Base-by-base conservation (phyloP, 2,113 vertebrate genomes). In the Thomomys bottae region DNA sequence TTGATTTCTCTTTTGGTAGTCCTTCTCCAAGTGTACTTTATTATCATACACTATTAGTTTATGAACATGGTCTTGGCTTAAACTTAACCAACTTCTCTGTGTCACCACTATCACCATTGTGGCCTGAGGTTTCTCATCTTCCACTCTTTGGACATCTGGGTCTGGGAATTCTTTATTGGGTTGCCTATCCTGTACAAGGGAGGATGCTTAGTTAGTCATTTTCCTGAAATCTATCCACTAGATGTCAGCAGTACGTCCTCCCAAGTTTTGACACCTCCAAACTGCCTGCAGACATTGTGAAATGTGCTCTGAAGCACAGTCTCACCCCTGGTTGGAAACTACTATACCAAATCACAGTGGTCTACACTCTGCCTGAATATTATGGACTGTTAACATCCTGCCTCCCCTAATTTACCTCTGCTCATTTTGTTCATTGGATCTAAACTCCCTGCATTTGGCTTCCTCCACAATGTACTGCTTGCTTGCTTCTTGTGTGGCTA, bases 181-280 rank as follows among this genome's bases (percentile, higher is more conserved):
- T 61, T 64, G 30, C 28, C 1, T 26, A 23, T 26, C 18, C 40
- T n/a, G 3, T 81, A 24, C 8, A 4, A 2, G 32, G 34, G 0
- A 63, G 54, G 38, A 63, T 57, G 20, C 36, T 82, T 12, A 23
- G 20, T 70, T 11, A 20, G 17, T 21, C 28, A 71, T 8, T 71
- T 85, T 38, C 49, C n/a, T 23, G 71, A 40, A 26, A 32, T 93
- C 34, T 89, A 34, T 80, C 93, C 95, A 93, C 96, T 95, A 96
- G 94, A 85, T 95, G 95, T 83, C 95, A 93, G 88, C 76, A 88
- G 82, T 28, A 24, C 71, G 59, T 78, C 68, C 70, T 79, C 61
- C 64, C 59, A 59, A 67, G 17, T 34, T 79, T 24, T 63, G 23
- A 54, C 8, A 75, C 54, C 11, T 59, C 23, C 26, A 45, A 63